These are phyloP conservation scores for Fragum sueziense DNA, from an alignment of 2,888 invertebrate species.

Conservation along the genomic window DNA sequence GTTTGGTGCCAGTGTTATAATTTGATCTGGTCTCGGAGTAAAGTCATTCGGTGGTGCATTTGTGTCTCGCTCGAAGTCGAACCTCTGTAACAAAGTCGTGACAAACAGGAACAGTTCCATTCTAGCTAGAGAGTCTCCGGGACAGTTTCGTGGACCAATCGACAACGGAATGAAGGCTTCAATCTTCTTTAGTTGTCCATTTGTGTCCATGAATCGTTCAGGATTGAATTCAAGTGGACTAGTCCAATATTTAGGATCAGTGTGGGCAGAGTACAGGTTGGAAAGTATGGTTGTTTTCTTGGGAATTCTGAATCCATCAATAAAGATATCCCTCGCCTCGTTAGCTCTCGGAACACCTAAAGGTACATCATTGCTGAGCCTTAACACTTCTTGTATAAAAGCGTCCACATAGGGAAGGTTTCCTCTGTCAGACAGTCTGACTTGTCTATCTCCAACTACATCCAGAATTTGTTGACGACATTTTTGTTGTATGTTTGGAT, in stretches of 20 bases:
- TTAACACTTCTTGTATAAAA: neutral
- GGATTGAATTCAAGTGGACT: constrained; percentile 17
- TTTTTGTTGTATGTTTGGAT: constrained; percentile 62
- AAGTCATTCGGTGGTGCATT: constrained; percentile 2
- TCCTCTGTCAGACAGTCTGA: constrained; percentile 11
- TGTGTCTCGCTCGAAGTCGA: neutral
- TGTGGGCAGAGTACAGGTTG: constrained; percentile 17
- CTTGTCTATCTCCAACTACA: constrained; percentile 1
- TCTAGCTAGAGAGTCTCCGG: constrained; percentile 10
- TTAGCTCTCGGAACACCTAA: constrained; percentile 7
- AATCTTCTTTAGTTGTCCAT: neutral
- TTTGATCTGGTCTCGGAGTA: neutral
- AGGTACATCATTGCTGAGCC: constrained; percentile 1
- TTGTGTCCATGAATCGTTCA: neutral
- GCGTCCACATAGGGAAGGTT: constrained; percentile 13
- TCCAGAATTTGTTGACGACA: constrained; percentile 36
- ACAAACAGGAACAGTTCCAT: constrained; percentile 21
- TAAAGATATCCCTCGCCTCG: neutral
- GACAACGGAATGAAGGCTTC: constrained; percentile 10
- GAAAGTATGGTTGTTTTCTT: neutral
- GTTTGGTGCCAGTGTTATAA: constrained; percentile 3
- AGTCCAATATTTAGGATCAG: constrained; percentile 14
- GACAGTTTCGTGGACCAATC: constrained; percentile 15
- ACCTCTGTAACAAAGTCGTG: constrained; percentile 9
- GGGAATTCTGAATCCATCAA: constrained; percentile 14